Percentiles rank a stretch among this genome's conserved stretches.
These are phyloP conservation scores for Tetramorium simillimum DNA, from an alignment of 1,140 invertebrate species.

Conservation along the genomic window DNA sequence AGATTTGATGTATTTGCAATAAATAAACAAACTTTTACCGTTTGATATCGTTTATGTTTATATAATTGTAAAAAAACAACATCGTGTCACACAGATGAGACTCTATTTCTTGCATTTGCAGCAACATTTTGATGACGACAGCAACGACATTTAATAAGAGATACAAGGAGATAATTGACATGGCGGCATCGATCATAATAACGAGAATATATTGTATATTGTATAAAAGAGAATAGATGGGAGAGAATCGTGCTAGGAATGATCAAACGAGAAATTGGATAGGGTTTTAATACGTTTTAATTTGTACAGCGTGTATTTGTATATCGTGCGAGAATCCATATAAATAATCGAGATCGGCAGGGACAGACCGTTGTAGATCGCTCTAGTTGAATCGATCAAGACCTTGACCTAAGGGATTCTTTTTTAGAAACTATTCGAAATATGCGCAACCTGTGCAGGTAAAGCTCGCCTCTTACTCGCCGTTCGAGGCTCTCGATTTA, in stretches of 20 bases:
- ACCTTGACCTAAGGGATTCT: constrained; percentile 31
- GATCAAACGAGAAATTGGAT: background rate
- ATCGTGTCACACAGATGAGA: too few species aligned
- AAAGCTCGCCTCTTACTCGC: background rate
- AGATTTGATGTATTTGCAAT: too few species aligned
- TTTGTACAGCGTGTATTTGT: constrained; percentile 10
- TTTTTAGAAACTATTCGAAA: constrained; percentile 11
- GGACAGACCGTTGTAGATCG: constrained; percentile 19
- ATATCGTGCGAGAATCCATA: background rate
- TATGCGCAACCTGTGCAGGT: background rate
- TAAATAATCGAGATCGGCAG: constrained; percentile 35
- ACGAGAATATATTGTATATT: background rate
- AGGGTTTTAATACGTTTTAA: background rate
- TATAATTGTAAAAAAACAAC: too few species aligned
- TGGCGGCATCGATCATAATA: background rate
- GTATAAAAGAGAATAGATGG: too few species aligned
- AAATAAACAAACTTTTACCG: too few species aligned
- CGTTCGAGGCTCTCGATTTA: background rate
- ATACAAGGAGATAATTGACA: background rate
- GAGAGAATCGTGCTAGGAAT: background rate
- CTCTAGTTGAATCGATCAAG: constrained; percentile 14
- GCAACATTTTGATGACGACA: background rate
- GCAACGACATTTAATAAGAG: background rate
- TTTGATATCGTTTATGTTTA: too few species aligned
- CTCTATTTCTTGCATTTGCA: background rate